Evolutionary conservation across 1,140 invertebrate genomes (phyloP).

Genomic region (Chymomyza costata): DNA sequence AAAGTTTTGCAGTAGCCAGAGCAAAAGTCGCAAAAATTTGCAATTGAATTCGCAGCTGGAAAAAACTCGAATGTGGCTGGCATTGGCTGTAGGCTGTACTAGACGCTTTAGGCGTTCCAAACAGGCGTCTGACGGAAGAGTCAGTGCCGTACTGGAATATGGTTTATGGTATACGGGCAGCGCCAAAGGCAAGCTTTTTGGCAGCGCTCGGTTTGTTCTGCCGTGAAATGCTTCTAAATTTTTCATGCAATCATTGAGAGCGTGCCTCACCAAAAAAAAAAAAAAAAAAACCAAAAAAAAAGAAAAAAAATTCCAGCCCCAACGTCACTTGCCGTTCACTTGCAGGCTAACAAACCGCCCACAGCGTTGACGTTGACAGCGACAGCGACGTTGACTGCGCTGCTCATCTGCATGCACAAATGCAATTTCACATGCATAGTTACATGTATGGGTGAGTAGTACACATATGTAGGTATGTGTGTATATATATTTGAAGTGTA

Average conservation of each 20-base stretch:
- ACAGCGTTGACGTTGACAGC: neutral
- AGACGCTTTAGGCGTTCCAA: too few relatives aligned
- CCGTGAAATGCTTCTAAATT: constrained; percentile 33
- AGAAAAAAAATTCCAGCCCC: too few relatives aligned
- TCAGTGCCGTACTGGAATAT: too few relatives aligned
- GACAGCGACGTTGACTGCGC: constrained; percentile 1
- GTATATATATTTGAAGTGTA: constrained; percentile 7
- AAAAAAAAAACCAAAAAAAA: too few relatives aligned
- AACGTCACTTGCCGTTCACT: neutral
- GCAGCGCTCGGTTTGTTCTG: constrained; percentile 13
- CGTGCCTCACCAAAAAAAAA: neutral
- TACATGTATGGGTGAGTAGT: constrained; percentile 16
- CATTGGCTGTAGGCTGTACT: too few relatives aligned
- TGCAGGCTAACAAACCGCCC: neutral
- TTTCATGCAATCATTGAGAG: constrained; percentile 38
- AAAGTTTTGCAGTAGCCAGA: too few relatives aligned
- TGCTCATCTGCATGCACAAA: constrained; percentile 50
- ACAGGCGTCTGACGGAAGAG: too few relatives aligned
- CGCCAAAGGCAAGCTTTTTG: too few relatives aligned
- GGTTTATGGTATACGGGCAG: too few relatives aligned
- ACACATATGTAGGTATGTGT: constrained; percentile 13
- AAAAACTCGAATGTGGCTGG: too few relatives aligned
- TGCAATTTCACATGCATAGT: constrained; percentile 48
- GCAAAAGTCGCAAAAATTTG: constrained; percentile 5
- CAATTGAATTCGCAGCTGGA: constrained; percentile 8